A percentile compares a stretch with the other conserved stretches of the same genome.
Conservation (phyloP, 2,888 invertebrate species). For the Lasioglossum zephyrum region DNA sequence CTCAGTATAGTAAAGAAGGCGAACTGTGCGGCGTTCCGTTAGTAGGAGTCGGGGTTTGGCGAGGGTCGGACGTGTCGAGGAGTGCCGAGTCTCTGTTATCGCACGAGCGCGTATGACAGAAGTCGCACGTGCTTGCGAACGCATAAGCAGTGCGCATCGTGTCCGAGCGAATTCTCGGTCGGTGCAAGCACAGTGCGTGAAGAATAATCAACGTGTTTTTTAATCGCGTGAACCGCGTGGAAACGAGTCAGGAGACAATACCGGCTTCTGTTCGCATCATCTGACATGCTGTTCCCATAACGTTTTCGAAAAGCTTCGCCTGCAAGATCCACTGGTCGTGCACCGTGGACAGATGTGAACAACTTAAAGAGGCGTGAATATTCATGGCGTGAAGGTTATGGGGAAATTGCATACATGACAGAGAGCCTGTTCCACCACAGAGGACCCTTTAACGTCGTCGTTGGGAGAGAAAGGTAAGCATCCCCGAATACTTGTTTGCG, state of each 20-base stretch:
- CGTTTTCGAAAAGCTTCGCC: constrained; percentile 17
- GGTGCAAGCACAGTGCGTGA: constrained; percentile 14
- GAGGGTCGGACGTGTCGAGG: constrained; percentile 61
- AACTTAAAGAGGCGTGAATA: constrained; percentile 31
- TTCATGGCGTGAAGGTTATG: constrained; percentile 65
- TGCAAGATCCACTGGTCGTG: constrained; percentile 15
- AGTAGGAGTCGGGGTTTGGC: constrained; percentile 73
- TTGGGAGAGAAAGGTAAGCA: constrained; percentile 52
- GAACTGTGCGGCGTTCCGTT: constrained; percentile 66
- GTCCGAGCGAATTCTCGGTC: not conserved
- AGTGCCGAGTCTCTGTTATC: constrained; percentile 40
- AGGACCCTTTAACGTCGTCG: constrained; percentile 33
- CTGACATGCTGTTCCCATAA: constrained; percentile 30
- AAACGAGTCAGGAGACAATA: not conserved
- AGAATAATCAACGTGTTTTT: not conserved
- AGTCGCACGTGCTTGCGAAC: constrained; percentile 59
- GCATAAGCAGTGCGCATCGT: constrained; percentile 11
- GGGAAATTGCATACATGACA: constrained; percentile 49
- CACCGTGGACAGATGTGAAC: constrained; percentile 28
- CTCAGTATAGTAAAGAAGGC: constrained; percentile 33
- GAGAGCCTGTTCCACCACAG: constrained; percentile 30
- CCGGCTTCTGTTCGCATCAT: constrained; percentile 15
- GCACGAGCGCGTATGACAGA: constrained; percentile 61
- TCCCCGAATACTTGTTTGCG: not conserved
- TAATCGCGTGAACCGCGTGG: constrained; percentile 3